Base-by-base conservation (phyloP, 1,140 invertebrate genomes). In the Cotesia chilonis region DNA sequence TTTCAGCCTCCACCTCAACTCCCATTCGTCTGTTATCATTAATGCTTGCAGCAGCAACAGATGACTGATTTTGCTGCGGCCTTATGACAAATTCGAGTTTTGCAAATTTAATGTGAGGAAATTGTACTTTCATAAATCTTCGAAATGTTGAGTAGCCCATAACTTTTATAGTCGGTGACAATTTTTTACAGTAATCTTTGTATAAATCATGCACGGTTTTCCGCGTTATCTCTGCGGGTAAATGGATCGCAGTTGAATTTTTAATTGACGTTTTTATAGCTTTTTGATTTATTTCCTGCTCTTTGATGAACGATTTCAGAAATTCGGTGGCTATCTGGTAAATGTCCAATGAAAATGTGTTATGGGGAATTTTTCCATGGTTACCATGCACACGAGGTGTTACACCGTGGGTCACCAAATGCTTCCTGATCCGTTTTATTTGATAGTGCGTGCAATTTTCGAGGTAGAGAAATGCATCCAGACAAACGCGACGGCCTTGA, bases 371-470 rank as follows among this genome's bases (percentile, higher is more conserved):
- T 85, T 94, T 94, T 4, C 92, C 92, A 73, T 92, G 90, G 82
- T 94, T 94, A 2, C 93, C 92, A 82, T 94, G 93, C 52, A 93
- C 90, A 61, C 92, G 83, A 0, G 93, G 92, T 0, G 92, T 91
- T 0, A 94, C 92, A 10, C 93, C 93, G 79, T 94, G 92, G 0
- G 91, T 92, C 88, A 92, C 92, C 1, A 94, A 88, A 82, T 94
- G 93, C 78, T 93, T 93, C 72, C 93, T 84, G 74, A 94, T 94
- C 60, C 92, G 84, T 81, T 94, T 94, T 28, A 94, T 85, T 79
- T 94, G 92, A 84, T 94, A 94, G 82, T 92, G 92, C 4, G 92
- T 94, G 72, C 92, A 93, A 84, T 94, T 94, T 80, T 94, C 93
- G 52, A 94, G 84, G 83, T 94, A 94, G 37, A 94, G 84, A 80